phyloP scores from a whole-genome alignment of 1,140 invertebrate species.

The Acromyrmex heyeri region DNA sequence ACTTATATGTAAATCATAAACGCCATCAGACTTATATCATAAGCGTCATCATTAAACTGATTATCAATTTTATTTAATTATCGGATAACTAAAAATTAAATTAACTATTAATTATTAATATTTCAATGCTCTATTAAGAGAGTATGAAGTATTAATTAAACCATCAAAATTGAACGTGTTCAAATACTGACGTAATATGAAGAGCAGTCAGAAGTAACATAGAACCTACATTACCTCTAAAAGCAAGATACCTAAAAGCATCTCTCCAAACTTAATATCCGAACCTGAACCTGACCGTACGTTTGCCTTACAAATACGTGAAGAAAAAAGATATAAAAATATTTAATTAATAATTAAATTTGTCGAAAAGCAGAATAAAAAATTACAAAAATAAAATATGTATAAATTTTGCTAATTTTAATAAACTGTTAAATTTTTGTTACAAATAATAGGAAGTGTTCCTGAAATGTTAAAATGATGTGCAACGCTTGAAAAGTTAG shows the following conservation, averaged over 20 bases:
- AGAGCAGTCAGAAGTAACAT: conserved; percentile 1
- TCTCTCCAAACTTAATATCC: background rate
- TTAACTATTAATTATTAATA: conserved; percentile 11
- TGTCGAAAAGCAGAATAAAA: background rate
- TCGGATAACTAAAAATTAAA: background rate
- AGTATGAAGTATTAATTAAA: conserved; percentile 43
- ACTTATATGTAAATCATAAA: conserved; percentile 9
- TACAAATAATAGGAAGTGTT: background rate
- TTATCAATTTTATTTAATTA: background rate
- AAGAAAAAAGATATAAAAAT: background rate
- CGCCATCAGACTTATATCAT: background rate
- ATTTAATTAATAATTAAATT: background rate
- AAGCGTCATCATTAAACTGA: background rate
- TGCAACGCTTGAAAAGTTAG: background rate
- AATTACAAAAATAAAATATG: background rate
- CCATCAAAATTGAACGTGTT: background rate
- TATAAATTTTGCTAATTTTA: conserved; percentile 12
- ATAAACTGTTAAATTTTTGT: conserved; percentile 6
- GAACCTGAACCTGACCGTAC: background rate
- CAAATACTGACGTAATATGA: conserved; percentile 9
- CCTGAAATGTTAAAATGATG: conserved; percentile 16
- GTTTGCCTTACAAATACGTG: background rate
- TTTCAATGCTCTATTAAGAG: background rate
- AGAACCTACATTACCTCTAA: conserved; percentile 6
- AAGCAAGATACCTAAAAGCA: background rate